Evolutionary conservation across 2,113 vertebrate species (phyloP).

Genomic region (Axis porcinus): DNA sequence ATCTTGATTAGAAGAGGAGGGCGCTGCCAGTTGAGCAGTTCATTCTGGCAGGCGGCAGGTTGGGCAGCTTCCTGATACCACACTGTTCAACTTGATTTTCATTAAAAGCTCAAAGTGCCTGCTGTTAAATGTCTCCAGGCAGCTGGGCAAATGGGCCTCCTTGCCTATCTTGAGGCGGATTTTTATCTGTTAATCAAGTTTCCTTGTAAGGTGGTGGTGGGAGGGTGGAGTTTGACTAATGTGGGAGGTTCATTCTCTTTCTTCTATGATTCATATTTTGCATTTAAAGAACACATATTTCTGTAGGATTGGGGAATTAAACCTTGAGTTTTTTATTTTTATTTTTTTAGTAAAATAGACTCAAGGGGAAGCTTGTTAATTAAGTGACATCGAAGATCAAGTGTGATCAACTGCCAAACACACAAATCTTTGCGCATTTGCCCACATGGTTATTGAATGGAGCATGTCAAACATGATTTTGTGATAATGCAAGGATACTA

Average conservation of each 20-base stretch:
- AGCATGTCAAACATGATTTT: background rate
- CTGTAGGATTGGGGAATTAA: background rate
- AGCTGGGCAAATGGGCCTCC: conserved; percentile 40
- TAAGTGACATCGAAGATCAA: conserved; percentile 35
- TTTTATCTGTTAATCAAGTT: conserved; percentile 60
- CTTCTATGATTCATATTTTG: conserved; percentile 29
- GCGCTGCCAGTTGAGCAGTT: conserved; percentile 12
- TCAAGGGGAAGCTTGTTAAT: conserved; percentile 54
- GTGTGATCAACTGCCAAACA: conserved; percentile 23
- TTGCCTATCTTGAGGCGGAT: conserved; percentile 27
- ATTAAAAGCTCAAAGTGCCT: conserved; percentile 67
- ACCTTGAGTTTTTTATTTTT: background rate
- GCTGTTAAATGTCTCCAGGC: conserved; percentile 54
- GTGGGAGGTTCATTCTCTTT: background rate
- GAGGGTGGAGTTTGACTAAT: background rate
- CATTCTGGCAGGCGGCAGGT: background rate
- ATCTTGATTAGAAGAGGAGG: conserved; percentile 49
- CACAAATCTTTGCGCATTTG: conserved; percentile 35
- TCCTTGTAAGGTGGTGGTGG: background rate
- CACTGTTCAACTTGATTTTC: conserved; percentile 71
- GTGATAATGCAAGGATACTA: background rate
- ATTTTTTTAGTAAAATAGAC: conserved; percentile 14
- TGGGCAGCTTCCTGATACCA: conserved; percentile 53
- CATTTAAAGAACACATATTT: conserved; percentile 37
- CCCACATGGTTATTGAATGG: background rate